These are phyloP conservation scores for Echinops telfairi DNA, from an alignment of 2,113 vertebrate genomes.

Conservation along the genomic window DNA sequence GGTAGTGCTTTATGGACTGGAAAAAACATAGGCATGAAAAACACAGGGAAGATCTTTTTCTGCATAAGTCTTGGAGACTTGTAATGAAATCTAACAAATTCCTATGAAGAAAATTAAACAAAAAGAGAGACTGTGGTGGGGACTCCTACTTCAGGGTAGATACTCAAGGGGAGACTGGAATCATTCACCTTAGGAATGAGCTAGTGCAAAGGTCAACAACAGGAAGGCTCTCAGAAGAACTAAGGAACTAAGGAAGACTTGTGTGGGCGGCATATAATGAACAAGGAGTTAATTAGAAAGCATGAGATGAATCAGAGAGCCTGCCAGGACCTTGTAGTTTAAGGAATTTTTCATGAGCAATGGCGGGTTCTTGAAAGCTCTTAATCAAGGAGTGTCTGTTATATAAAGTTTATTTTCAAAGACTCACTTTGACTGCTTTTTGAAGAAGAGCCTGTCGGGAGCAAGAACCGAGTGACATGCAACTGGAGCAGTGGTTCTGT, in stretches of 20 bases:
- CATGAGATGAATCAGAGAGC: not conserved
- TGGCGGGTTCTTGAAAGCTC: not conserved
- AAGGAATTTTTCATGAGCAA: not conserved
- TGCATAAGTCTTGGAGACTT: not conserved
- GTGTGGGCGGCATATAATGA: not conserved
- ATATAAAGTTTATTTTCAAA: not conserved
- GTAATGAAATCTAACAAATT: not conserved
- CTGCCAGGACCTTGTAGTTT: not conserved
- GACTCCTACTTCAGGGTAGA: not conserved
- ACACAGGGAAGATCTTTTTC: not conserved
- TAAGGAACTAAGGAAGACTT: not conserved
- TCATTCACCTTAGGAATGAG: no score
- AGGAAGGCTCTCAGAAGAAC: not conserved
- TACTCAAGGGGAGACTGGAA: not conserved
- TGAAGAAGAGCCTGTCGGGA: not conserved
- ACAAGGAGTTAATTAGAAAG: not conserved
- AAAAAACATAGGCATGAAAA: not conserved
- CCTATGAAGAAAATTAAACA: slow-evolving; percentile 25
- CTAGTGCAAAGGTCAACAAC: not conserved
- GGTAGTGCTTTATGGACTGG: not conserved
- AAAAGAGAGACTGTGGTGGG: not conserved
- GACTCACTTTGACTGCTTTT: not conserved
- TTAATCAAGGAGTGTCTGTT: not conserved
- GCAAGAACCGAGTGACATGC: not conserved
- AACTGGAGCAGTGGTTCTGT: not conserved